These are phyloP conservation scores for Erythrolamprus reginae DNA, from an alignment of 2,113 vertebrate species.

Conservation along the genomic window DNA sequence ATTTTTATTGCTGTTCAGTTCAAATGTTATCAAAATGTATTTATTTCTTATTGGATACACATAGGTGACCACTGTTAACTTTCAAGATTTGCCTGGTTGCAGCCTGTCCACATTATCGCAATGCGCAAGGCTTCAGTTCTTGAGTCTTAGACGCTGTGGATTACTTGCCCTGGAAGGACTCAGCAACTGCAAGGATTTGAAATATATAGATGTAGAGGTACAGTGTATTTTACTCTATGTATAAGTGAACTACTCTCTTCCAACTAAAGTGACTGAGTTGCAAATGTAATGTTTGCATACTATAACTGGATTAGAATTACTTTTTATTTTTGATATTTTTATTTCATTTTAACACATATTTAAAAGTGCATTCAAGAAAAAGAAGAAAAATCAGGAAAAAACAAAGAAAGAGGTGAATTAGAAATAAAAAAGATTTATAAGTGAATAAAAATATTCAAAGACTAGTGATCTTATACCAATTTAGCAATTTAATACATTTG, in stretches of 20 bases:
- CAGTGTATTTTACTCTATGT: not conserved
- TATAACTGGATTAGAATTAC: not conserved
- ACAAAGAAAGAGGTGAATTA: not conserved
- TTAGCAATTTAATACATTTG: not conserved
- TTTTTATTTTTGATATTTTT: not conserved
- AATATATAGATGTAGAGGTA: slow-evolving; percentile 85
- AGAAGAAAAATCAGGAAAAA: not conserved
- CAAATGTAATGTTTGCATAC: not conserved
- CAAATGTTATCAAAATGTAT: not conserved
- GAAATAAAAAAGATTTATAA: not conserved
- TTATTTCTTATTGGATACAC: slow-evolving; percentile 38
- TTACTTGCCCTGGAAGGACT: slow-evolving; percentile 78
- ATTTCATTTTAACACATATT: not conserved
- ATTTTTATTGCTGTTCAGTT: not conserved
- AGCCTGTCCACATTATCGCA: slow-evolving; percentile 76
- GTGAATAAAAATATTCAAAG: not conserved
- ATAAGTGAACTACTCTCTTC: not conserved
- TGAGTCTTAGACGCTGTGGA: slow-evolving; percentile 80
- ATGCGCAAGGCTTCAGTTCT: slow-evolving; percentile 75
- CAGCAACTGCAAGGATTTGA: slow-evolving; percentile 69
- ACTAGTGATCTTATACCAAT: not conserved
- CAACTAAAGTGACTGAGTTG: not conserved
- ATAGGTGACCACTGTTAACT: slow-evolving; percentile 78
- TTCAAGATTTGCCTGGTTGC: slow-evolving; percentile 81
- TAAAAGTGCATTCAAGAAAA: not conserved